phyloP scores from a whole-genome alignment of 2,797 vertebrate genomes.

The Telmatherina bonti region DNA sequence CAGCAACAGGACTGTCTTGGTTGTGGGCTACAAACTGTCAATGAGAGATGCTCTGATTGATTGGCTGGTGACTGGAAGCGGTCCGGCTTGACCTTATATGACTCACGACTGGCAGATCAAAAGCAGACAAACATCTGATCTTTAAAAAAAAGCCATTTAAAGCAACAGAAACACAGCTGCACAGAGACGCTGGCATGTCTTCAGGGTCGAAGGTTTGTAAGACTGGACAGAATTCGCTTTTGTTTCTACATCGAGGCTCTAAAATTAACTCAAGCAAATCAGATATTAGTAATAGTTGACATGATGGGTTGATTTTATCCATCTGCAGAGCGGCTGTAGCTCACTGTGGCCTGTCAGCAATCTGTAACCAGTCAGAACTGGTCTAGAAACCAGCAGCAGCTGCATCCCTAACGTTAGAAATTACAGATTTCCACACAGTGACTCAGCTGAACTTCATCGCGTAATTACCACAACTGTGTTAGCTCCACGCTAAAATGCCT shows the following conservation, averaged over 20 bases:
- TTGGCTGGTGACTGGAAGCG: no score
- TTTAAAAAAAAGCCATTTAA: not conserved
- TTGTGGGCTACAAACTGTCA: no score
- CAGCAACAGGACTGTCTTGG: no score
- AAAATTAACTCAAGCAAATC: not conserved
- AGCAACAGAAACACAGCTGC: not conserved
- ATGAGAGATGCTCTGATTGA: no score
- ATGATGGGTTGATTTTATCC: not conserved
- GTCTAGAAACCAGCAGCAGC: not conserved
- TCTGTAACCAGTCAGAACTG: not conserved
- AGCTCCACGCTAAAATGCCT: conserved; percentile 3
- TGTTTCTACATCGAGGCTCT: not conserved
- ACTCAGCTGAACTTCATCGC: not conserved
- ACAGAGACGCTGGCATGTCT: not conserved
- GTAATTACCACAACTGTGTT: not conserved
- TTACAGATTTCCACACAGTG: not conserved
- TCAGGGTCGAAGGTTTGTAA: not conserved
- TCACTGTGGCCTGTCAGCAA: not conserved
- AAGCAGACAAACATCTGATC: not conserved
- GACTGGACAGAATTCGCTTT: not conserved
- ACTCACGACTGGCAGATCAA: not conserved
- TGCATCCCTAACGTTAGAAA: not conserved
- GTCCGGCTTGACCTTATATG: no score
- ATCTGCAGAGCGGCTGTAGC: no score
- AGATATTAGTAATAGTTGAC: not conserved